Evolutionary conservation across 2,113 vertebrate species (phyloP), one percentile per base, ranked within the genome.

Genomic region (Shinisaurus crocodilurus): DNA sequence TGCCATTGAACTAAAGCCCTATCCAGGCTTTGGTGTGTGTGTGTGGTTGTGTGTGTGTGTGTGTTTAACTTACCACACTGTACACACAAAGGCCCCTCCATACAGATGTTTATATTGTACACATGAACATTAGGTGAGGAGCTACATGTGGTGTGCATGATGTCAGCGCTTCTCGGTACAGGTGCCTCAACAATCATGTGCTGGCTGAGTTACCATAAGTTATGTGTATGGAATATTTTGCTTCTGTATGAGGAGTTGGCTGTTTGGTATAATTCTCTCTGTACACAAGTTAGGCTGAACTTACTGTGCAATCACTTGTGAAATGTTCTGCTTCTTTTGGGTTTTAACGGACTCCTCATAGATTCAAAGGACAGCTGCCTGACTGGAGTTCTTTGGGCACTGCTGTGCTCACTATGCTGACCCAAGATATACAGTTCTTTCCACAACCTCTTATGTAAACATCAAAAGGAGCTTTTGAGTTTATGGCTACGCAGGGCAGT

Each of bases 401-500:
- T 89, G 90, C 92, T 96, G 76, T 57, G 91, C 95, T 95, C 91
- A 89, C 88, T 96, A 90, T 93, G 94, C 88, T 96, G 90, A 89
- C 50, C 85, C 10, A 82, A 94, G 91, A 95, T 95, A 95, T 15
- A 80, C 82, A 40, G 92, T 92, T 89, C 88, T 95, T 94, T 93
- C 13, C 90, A 94, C 84, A 92, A 90, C 90, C 86, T 37, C 85
- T 90, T 75, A 69, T 85, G 85, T 96, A 96, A 96, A 95, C 94
- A 95, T 70, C 76, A 88, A 92, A 92, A 93, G 54, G 70, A 94
- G 89, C 96, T 96, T 96, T 94, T 88, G 77, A 95, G 89, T 96
- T 96, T 96, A 93, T 89, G 92, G 83, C 87, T 90, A 54, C 16
- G n/a, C 20, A 25, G 77, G 7, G 45, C 93, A 94, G 91, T 93